These are phyloP conservation scores for Cerastis leucographa DNA, from an alignment of 2,888 invertebrate species.

Conservation along the genomic window DNA sequence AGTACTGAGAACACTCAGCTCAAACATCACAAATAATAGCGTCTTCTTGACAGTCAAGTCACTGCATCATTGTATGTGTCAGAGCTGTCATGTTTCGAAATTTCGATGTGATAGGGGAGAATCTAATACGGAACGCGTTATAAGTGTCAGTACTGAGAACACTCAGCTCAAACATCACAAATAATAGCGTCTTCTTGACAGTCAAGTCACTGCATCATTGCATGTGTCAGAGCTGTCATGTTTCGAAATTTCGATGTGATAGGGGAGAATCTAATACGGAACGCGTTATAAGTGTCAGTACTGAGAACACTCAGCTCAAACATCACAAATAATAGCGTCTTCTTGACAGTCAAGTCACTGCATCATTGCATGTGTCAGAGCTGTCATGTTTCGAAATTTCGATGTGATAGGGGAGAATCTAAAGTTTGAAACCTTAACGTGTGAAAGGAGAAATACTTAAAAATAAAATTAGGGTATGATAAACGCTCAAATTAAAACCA, in stretches of 20 bases:
- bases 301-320: background rate
- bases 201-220: background rate
- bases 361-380: background rate
- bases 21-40: background rate
- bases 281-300: no score
- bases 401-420: background rate
- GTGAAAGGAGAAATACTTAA: background rate
- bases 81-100: no score
- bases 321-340: background rate
- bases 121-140: no score
- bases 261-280: background rate
- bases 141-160: background rate
- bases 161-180: background rate
- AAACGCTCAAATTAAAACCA: background rate
- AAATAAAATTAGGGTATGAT: background rate
- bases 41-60: background rate
- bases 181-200: background rate
- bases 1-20: background rate
- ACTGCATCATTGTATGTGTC: no score
- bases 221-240: background rate
- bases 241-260: no score
- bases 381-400: background rate
- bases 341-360: background rate
- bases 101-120: no score
- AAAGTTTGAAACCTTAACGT: background rate